A percentile compares a stretch with the other conserved stretches of the same genome.
Conservation (phyloP, 2,797 vertebrate genomes). For the Arnoldichthys spilopterus region DNA sequence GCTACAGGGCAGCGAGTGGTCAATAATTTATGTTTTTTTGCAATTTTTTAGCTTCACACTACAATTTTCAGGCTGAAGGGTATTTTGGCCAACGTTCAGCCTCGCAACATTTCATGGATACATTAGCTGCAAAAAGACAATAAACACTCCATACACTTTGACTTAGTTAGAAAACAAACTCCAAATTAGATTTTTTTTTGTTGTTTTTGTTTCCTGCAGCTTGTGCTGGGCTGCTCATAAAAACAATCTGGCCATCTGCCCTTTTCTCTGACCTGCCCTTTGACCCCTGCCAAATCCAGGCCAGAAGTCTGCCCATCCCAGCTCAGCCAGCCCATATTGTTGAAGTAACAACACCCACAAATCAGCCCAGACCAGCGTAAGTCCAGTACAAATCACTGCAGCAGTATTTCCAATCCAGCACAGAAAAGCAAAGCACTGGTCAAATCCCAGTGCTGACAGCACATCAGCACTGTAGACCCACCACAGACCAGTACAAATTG, state of each 20-base stretch:
- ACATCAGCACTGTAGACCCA: not conserved
- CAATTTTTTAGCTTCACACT: not conserved
- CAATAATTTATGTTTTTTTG: too few relatives aligned
- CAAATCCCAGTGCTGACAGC: not conserved
- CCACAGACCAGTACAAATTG: not conserved
- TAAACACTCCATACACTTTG: not conserved
- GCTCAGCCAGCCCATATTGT: conserved; percentile 59
- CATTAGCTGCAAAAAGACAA: not conserved
- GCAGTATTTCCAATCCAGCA: not conserved
- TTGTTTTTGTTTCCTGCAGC: not conserved
- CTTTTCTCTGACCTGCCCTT: conserved; percentile 71
- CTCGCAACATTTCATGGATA: not conserved
- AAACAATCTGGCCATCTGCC: conserved; percentile 75
- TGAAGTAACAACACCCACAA: conserved; percentile 53
- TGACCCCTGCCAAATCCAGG: conserved; percentile 76
- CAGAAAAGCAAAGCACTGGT: not conserved
- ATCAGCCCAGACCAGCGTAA: conserved; percentile 47
- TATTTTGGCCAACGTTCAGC: not conserved
- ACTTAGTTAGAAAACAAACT: not conserved
- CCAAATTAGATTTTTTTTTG: not conserved
- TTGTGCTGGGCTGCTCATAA: conserved; percentile 61
- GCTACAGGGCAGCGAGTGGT: too few relatives aligned
- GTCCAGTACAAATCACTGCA: conserved; percentile 22
- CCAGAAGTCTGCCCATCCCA: conserved; percentile 57
- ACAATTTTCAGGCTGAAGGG: not conserved